Base-by-base conservation (phyloP, 2,888 invertebrate species). In the Clepsis dumicolana region DNA sequence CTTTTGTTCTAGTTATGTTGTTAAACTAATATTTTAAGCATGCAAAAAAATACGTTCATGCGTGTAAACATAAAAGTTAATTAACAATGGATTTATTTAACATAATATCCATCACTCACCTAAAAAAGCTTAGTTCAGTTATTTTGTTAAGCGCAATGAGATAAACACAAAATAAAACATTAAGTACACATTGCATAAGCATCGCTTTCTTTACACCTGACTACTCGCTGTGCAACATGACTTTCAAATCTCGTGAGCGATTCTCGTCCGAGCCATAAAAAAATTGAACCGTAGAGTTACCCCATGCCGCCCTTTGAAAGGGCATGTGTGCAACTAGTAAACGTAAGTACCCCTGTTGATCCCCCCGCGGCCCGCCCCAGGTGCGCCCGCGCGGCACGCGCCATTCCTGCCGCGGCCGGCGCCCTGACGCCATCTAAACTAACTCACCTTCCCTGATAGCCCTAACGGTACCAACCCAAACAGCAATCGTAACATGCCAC, bases 251-350 rank as follows among this genome's bases (percentile, higher is more conserved):
- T 32, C 4, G 7, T 27, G 4, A 50, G 12, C 2, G n/a, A n/a
- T n/a, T n/a, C n/a, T n/a, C n/a, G 4, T 12, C 21, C 4, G 29
- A 32, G 16, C 18, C 54, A 18, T 18, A 52, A 59, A 54, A 48
- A 48, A 25, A 32, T 1, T 80, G 82, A 85, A 77, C 81, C 72
- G 72, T 65, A 77, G 79, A 83, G 83, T 79, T 85, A 81, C 87
- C 84, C 89, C 85, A 82, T 81, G 83, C 88, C 88, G 88, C 90
- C 91, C 90, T 88, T 90, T 87, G 79, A 86, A 89, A 88, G 87
- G 87, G 89, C 92, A 93, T 93, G 93, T 93, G 93, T 93, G 93
- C 91, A 93, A 92, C 87, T 90, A 90, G 91, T 88, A 90, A 89
- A 86, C 84, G 91, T 91, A 92, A 91, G 91, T 93, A 93, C 93